Conservation (phyloP, 2,113 vertebrate species). For the Cebidichthys violaceus region DNA sequence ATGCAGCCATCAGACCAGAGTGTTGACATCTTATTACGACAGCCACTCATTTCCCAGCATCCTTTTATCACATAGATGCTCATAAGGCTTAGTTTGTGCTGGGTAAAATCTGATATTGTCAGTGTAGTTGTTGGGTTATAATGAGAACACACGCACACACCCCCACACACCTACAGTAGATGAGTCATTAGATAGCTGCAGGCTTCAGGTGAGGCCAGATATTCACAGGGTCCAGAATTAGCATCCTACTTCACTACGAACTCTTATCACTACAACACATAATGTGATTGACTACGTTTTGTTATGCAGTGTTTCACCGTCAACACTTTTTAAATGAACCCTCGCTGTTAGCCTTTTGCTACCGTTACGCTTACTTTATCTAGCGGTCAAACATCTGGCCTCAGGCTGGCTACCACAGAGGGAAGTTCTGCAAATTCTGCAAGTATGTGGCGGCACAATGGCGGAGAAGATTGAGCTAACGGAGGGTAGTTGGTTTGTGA, state of each 20-base stretch:
- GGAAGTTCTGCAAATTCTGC: no score
- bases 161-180: background rate
- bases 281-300: no score
- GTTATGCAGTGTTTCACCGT: no score
- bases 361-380: no score
- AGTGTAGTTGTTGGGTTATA: background rate
- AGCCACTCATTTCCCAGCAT: background rate
- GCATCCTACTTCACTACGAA: no score
- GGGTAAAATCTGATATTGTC: constrained; percentile 11
- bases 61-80: background rate
- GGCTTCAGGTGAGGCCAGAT: constrained; percentile 28
- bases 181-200: constrained; percentile 38
- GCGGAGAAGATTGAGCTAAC: no score
- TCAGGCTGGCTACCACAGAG: no score
- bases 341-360: no score
- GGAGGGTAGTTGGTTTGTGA: constrained; percentile 8
- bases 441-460: background rate
- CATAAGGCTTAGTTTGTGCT: constrained; percentile 4
- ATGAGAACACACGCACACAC: background rate
- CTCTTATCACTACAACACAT: no score
- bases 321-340: no score
- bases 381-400: no score
- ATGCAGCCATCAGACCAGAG: background rate
- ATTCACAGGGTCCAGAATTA: background rate
- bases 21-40: background rate